phyloP scores from a whole-genome alignment of 2,113 vertebrate species.

The Myiozetetes cayanensis region DNA sequence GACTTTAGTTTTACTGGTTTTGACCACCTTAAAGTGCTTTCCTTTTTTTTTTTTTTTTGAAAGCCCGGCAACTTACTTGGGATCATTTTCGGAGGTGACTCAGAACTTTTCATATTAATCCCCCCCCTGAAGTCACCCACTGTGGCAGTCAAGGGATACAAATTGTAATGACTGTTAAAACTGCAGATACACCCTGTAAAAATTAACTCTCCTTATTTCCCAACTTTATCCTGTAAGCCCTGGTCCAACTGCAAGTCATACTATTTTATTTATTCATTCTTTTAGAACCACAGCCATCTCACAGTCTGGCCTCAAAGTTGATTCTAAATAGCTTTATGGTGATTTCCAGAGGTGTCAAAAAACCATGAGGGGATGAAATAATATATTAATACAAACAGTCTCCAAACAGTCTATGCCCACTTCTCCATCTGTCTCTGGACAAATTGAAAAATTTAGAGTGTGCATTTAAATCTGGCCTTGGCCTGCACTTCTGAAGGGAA shows the following conservation, averaged over 20 bases:
- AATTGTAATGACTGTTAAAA: not conserved
- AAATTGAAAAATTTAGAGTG: not conserved
- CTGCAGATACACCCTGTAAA: fast-evolving
- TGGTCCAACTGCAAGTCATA: not conserved
- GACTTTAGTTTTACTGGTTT: not conserved
- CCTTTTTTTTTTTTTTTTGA: not conserved
- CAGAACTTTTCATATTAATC: not conserved
- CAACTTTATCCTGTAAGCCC: not conserved
- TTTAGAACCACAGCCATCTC: not conserved
- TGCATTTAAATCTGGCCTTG: not conserved
- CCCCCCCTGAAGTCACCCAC: not conserved
- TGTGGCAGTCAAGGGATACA: not conserved
- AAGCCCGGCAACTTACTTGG: not conserved
- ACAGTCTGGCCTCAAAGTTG: not conserved
- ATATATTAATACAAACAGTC: not conserved
- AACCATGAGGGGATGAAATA: not conserved
- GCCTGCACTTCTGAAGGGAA: not conserved
- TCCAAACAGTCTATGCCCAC: not conserved
- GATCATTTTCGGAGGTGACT: not conserved
- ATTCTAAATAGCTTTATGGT: not conserved
- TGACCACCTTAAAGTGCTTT: not conserved
- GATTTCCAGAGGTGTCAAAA: not conserved
- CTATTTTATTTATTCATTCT: not conserved
- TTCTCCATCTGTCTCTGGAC: not conserved
- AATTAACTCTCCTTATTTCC: not conserved